phyloP scores from a whole-genome alignment of 2,113 vertebrate genomes.

The Muntiacus reevesi region DNA sequence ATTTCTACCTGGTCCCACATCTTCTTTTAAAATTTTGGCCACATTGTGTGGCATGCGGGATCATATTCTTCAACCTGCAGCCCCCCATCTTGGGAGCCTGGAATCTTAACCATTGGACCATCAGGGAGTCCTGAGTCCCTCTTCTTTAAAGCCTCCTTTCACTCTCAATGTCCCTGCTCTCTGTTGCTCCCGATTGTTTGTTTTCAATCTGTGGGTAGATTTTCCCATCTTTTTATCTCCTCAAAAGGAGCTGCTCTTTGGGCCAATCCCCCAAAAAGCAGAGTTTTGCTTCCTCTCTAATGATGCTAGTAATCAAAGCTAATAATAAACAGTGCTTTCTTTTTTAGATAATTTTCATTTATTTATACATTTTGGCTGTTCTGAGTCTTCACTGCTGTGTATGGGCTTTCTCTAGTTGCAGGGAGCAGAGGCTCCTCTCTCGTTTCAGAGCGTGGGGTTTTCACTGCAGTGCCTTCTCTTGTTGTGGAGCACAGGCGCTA shows the following conservation, averaged over 20 bases:
- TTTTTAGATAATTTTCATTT: background rate
- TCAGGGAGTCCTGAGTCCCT: background rate
- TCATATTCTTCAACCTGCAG: background rate
- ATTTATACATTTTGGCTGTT: background rate
- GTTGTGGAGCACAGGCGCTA: background rate
- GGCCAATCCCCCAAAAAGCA: background rate
- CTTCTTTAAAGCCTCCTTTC: background rate
- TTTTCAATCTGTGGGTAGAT: background rate
- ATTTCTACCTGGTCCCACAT: background rate
- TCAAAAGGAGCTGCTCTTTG: background rate
- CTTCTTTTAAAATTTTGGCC: background rate
- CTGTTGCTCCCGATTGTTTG: background rate
- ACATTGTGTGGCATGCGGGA: background rate
- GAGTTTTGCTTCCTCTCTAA: background rate
- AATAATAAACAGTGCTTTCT: background rate
- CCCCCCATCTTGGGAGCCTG: background rate
- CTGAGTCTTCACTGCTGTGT: fast-evolving
- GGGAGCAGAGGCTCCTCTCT: background rate
- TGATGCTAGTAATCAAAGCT: background rate
- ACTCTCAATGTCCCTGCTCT: background rate
- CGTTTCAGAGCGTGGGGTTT: fast-evolving
- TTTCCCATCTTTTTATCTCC: background rate
- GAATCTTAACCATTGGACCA: background rate
- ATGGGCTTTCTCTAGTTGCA: background rate
- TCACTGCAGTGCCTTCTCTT: background rate